A percentile compares a stretch with the other conserved stretches of the same genome.
Conservation (phyloP, 2,797 vertebrate species). For the Falco cherrug region DNA sequence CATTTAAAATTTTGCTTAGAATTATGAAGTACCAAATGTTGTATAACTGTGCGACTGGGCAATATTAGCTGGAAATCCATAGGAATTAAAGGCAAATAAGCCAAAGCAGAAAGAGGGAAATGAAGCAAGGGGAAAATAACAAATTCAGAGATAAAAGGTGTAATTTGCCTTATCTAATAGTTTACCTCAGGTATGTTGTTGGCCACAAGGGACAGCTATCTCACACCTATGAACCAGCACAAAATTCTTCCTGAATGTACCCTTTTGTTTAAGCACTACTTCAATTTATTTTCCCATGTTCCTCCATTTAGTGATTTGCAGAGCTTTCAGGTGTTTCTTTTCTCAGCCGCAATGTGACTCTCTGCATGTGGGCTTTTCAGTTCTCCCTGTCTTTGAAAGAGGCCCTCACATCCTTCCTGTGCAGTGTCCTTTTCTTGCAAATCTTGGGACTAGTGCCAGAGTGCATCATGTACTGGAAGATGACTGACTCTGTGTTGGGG, state of each 20-base stretch:
- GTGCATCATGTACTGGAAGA: fast-evolving
- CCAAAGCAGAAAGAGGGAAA: background rate
- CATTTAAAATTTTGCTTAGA: background rate
- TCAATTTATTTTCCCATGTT: background rate
- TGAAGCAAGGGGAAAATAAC: background rate
- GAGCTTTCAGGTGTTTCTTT: background rate
- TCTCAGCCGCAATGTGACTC: fast-evolving
- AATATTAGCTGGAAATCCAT: background rate
- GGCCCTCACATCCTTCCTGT: background rate
- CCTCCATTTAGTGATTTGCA: background rate
- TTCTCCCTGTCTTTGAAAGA: background rate
- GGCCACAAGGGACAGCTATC: background rate
- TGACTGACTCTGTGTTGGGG: background rate
- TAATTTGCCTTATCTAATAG: background rate
- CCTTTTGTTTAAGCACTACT: background rate
- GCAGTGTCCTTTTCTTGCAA: background rate
- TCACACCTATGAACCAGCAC: background rate
- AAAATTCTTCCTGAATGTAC: background rate
- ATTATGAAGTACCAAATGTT: background rate
- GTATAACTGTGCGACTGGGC: background rate
- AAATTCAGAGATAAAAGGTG: background rate
- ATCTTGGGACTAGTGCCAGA: background rate
- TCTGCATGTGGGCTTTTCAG: background rate
- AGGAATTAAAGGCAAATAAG: background rate
- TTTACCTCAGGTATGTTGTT: background rate